Evolutionary conservation across 2,888 invertebrate species (phyloP).

Genomic region (Caradrina clavipalpis): DNA sequence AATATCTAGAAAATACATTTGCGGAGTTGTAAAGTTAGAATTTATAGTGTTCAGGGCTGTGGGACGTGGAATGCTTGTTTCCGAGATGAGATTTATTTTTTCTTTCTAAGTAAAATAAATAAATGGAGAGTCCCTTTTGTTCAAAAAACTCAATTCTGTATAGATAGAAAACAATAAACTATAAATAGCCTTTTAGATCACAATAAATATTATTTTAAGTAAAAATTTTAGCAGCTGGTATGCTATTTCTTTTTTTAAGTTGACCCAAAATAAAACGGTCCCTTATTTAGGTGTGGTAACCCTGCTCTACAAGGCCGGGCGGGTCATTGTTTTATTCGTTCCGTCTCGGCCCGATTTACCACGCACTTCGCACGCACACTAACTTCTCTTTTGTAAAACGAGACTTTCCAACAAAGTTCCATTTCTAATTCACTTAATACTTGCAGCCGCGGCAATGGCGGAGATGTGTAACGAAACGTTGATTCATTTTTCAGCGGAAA

Average conservation of each 20-base stretch:
- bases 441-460: slow-evolving; percentile 45
- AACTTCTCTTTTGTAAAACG: slow-evolving; percentile 48
- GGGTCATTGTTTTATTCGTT: slow-evolving; percentile 78
- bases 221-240: slow-evolving; percentile 8
- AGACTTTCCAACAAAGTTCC: slow-evolving; percentile 46
- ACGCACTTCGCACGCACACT: slow-evolving; percentile 61
- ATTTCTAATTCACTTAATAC: slow-evolving; percentile 56
- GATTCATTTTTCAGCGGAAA: slow-evolving; percentile 47
- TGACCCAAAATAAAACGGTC: slow-evolving; percentile 3
- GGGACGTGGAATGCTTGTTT: slow-evolving; percentile 1
- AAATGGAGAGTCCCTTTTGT: neutral
- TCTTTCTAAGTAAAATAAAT: neutral
- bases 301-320: slow-evolving; percentile 66
- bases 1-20: slow-evolving; percentile 55
- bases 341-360: slow-evolving; percentile 71
- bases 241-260: slow-evolving; percentile 16
- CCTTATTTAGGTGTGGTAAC: slow-evolving; percentile 40
- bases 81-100: neutral
- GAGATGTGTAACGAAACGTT: slow-evolving; percentile 37
- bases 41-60: slow-evolving; percentile 47
- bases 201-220: too few relatives aligned
- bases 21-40: slow-evolving; percentile 40
- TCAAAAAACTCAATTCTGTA: neutral
- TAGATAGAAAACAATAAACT: neutral
- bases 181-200: too few relatives aligned